phyloP scores from a whole-genome alignment of 2,797 vertebrate species.

The Crax fasciolata region DNA sequence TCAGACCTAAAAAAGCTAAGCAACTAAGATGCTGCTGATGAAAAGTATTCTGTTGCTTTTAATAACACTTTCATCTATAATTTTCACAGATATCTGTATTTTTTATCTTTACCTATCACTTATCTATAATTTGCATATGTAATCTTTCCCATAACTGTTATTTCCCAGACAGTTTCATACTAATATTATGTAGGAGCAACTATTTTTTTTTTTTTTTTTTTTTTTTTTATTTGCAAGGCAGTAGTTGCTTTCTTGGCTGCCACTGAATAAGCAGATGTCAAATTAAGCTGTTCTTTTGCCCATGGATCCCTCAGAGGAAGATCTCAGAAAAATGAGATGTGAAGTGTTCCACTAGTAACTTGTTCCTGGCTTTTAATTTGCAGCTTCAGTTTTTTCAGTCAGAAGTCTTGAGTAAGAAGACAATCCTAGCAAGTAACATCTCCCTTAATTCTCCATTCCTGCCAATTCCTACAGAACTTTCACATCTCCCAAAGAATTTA shows the following conservation, averaged over 20 bases:
- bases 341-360: neutral
- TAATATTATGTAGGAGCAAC: neutral
- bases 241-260: neutral
- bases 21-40: neutral
- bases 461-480: neutral
- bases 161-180: neutral
- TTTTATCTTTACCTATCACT: neutral
- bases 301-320: neutral
- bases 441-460: neutral
- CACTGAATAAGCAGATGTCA: slow-evolving; percentile 14
- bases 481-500: neutral
- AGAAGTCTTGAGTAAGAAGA: neutral
- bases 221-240: neutral
- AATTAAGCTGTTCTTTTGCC: slow-evolving; percentile 26
- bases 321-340: neutral
- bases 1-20: neutral
- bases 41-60: neutral
- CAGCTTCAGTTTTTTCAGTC: neutral
- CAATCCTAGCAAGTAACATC: neutral
- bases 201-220: neutral
- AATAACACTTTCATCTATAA: neutral
- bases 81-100: neutral
- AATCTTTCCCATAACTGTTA: neutral
- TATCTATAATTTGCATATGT: neutral
- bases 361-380: neutral